These are phyloP conservation scores for Apus apus DNA, from an alignment of 2,113 vertebrate genomes.

Conservation along the genomic window DNA sequence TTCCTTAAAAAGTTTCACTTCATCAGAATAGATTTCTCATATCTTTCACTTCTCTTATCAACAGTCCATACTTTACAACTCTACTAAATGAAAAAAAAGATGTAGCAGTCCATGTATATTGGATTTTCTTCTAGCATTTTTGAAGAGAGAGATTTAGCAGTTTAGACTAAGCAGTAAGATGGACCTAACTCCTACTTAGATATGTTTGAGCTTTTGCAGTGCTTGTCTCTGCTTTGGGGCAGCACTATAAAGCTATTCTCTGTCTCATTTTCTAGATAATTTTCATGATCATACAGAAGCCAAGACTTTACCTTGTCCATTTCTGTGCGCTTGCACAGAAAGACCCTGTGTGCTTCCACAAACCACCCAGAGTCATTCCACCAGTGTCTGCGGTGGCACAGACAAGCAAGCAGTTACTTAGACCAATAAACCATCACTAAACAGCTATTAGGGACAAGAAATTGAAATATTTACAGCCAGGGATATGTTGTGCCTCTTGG, in stretches of 20 bases:
- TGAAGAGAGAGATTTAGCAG: neutral
- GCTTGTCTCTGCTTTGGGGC: neutral
- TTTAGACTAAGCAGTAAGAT: neutral
- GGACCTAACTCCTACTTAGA: neutral
- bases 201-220: neutral
- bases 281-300: neutral
- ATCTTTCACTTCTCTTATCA: constrained; percentile 5
- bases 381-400: neutral
- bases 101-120: neutral
- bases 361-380: neutral
- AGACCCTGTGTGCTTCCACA: accelerated
- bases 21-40: neutral
- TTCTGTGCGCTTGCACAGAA: neutral
- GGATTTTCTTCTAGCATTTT: neutral
- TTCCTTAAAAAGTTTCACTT: constrained; percentile 26
- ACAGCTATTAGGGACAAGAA: neutral
- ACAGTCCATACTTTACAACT: neutral
- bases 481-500: neutral
- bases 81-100: neutral
- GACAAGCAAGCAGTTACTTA: neutral
- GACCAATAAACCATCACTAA: neutral
- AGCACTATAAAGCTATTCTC: neutral
- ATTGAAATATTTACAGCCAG: neutral
- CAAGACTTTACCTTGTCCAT: neutral
- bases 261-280: neutral